These are phyloP conservation scores for Lepidurus packardi DNA, from an alignment of 1,140 invertebrate species.

Conservation along the genomic window DNA sequence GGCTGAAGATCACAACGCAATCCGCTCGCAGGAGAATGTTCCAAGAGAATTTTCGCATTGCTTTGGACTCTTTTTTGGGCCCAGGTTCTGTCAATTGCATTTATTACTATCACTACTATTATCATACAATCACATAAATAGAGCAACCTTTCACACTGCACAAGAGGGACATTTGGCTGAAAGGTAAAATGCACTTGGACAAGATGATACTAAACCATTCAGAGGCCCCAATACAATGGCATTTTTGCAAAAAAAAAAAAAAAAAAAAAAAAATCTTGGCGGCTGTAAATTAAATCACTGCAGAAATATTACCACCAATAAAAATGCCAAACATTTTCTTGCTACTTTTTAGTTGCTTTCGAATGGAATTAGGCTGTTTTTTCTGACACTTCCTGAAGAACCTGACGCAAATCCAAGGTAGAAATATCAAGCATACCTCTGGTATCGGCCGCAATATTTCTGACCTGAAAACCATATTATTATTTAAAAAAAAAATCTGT, in stretches of 20 bases:
- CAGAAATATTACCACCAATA: too few species aligned
- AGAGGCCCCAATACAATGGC: too few species aligned
- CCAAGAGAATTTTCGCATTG: not conserved
- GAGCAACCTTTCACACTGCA: not conserved
- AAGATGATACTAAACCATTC: too few species aligned
- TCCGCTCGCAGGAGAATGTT: too few species aligned
- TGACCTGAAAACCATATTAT: constrained; percentile 16
- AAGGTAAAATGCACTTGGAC: not conserved
- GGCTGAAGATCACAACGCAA: too few species aligned
- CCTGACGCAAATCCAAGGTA: constrained; percentile 26
- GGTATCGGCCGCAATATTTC: constrained; percentile 29
- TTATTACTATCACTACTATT: not conserved
- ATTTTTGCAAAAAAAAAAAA: too few species aligned
- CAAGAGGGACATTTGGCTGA: not conserved
- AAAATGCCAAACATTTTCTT: not conserved
- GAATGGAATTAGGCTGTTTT: not conserved
- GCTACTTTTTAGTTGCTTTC: not conserved
- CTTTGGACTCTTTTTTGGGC: not conserved
- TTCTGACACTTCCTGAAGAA: constrained; percentile 23
- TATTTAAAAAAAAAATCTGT: not conserved
- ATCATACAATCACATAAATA: not conserved
- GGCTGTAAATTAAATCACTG: too few species aligned
- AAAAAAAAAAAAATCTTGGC: too few species aligned
- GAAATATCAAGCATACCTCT: constrained; percentile 25
- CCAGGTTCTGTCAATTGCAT: too few species aligned